Evolutionary conservation across 2,888 invertebrate genomes (phyloP).

Genomic region (Athetis lepigone): DNA sequence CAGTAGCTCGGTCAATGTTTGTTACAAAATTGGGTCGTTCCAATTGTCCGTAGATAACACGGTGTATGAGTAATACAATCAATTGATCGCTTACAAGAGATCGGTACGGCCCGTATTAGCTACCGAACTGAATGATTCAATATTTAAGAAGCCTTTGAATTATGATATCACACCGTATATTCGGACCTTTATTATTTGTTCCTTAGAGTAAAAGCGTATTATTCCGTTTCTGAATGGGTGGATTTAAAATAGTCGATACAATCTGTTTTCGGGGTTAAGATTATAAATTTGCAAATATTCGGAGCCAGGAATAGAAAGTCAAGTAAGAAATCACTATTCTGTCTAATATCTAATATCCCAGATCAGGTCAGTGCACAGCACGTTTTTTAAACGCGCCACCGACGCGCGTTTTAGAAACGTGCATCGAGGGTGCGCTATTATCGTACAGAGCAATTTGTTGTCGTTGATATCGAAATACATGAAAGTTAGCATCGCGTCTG

Average conservation of each 20-base stretch:
- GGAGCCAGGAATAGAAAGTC: neutral
- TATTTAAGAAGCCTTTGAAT: slow-evolving; percentile 72
- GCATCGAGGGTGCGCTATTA: too few relatives aligned
- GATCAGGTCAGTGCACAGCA: too few relatives aligned
- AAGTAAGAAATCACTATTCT: neutral
- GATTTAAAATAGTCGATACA: slow-evolving; percentile 36
- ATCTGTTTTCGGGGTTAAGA: neutral
- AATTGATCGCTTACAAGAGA: slow-evolving; percentile 70
- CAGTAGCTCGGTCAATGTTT: slow-evolving; percentile 77
- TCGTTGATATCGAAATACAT: too few relatives aligned
- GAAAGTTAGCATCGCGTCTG: too few relatives aligned
- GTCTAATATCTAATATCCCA: too few relatives aligned
- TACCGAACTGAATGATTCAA: slow-evolving; percentile 64
- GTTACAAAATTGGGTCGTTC: slow-evolving; percentile 77
- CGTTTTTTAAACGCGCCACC: too few relatives aligned
- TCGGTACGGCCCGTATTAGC: slow-evolving; percentile 59
- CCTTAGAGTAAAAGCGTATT: slow-evolving; percentile 19
- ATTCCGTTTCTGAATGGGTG: slow-evolving; percentile 6
- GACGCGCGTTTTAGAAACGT: too few relatives aligned
- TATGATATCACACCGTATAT: slow-evolving; percentile 68
- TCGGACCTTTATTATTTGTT: slow-evolving; percentile 43
- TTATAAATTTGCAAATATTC: neutral
- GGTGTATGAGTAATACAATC: slow-evolving; percentile 71
- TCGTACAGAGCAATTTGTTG: too few relatives aligned
- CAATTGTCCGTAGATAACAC: slow-evolving; percentile 80